phyloP scores from a whole-genome alignment of 1,140 invertebrate genomes.

The Musca vetustissima region DNA sequence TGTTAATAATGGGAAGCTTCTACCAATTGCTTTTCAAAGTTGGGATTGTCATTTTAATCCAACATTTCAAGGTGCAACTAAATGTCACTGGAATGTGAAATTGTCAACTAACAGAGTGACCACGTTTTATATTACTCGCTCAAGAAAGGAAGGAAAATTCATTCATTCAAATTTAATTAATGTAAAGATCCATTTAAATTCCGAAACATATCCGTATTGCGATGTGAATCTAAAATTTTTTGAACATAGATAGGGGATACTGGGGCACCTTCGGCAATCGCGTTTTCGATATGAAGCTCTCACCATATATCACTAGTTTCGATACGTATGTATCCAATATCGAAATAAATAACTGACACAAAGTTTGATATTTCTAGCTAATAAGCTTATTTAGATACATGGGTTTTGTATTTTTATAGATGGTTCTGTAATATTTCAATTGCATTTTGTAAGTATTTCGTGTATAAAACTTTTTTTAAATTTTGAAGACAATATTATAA shows the following conservation, averaged over 20 bases:
- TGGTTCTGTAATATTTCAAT: no score
- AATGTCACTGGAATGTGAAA: conserved; percentile 3
- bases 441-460: no score
- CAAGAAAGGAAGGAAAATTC: not conserved
- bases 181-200: conserved; percentile 41
- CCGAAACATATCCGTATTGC: conserved; percentile 39
- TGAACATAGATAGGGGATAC: conserved; percentile 23
- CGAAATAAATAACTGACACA: no score
- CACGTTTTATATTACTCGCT: not conserved
- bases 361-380: no score
- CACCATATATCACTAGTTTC: no score
- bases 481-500: no score
- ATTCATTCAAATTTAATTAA: conserved; percentile 32
- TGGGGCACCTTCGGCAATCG: no score
- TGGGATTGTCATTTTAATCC: conserved; percentile 20
- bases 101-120: not conserved
- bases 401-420: no score
- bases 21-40: conserved; percentile 19
- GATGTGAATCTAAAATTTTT: conserved; percentile 35
- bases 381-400: no score
- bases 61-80: not conserved
- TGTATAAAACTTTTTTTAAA: no score
- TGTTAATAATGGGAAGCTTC: not conserved
- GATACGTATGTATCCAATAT: no score
- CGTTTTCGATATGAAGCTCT: no score